Evolutionary conservation across 2,888 invertebrate genomes (phyloP), one percentile per base, ranked within the genome.

Genomic region (Mythimna vitellina): DNA sequence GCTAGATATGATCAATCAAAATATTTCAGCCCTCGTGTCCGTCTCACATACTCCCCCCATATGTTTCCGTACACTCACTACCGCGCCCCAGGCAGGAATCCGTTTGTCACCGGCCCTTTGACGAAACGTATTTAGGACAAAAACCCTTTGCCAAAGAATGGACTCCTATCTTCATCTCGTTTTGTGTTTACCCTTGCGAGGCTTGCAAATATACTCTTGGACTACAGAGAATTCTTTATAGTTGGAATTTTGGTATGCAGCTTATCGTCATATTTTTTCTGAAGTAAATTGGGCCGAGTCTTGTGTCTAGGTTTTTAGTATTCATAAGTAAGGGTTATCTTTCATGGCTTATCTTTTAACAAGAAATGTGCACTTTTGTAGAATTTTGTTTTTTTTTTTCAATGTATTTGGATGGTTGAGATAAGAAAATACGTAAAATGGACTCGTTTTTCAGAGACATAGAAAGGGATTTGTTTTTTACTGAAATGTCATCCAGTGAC

Each of bases 91-190:
- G 92, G 93, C 90, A 80, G 91, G 93, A 91, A 93, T 93, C 90
- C 92, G 93, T 92, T 92, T 92, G 93, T 92, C 93, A 90, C 90
- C 86, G 90, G 87, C 87, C 92, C 92, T 93, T 92, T 92, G 92
- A 92, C 90, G 92, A 89, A 89, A 90, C 92, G 92, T 91, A 93
- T 93, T 93, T 92, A 92, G 93, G 92, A 89, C 92, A 90, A 92
- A 83, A 87, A 90, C 90, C 92, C 91, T 90, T 92, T 89, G 88
- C 86, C 69, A 85, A 89, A 89, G 88, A 92, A 89, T 89, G 82
- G 85, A 89, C 83, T 86, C 87, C 89, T 89, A 90, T 91, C 91
- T 92, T 91, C 90, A 91, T 92, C 92, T 91, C 89, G 88, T 89
- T 90, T 90, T 88, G 89, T 92, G 89, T 92, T 89, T 90, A 88